A percentile compares a stretch with the other conserved stretches of the same genome.
Conservation (phyloP, 2,113 vertebrate species). For the Poeciliopsis retropinna region DNA sequence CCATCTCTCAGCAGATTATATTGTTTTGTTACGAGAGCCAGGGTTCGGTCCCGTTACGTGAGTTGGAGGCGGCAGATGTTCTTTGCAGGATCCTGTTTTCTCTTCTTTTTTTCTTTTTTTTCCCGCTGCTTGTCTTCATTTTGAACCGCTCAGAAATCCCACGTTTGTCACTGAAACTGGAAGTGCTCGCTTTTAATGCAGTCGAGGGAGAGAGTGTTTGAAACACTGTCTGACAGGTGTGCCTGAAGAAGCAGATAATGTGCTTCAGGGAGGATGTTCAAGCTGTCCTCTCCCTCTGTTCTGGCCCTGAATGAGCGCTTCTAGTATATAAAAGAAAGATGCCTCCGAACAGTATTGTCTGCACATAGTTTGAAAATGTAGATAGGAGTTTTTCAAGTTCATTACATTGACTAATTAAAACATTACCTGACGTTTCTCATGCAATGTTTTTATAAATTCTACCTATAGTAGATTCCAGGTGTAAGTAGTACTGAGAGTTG, state of each 20-base stretch:
- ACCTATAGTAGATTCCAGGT: not conserved
- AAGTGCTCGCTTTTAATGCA: constrained; percentile 56
- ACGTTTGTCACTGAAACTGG: constrained; percentile 50
- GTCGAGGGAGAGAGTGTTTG: constrained; percentile 49
- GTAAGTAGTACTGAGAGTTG: not conserved
- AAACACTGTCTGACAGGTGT: constrained; percentile 70
- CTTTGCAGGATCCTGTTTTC: constrained; percentile 33
- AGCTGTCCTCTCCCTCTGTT: constrained; percentile 58
- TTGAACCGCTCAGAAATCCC: constrained; percentile 52
- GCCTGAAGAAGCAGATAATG: constrained; percentile 63
- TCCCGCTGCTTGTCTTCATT: constrained; percentile 53
- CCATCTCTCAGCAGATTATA: constrained; percentile 24
- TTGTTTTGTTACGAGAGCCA: constrained; percentile 42
- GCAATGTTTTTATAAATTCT: not conserved
- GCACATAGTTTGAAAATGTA: constrained; percentile 37
- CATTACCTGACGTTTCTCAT: not conserved
- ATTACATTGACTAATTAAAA: constrained; percentile 17
- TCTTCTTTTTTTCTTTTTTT: not conserved
- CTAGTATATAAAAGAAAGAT: constrained; percentile 36
- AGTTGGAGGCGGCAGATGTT: constrained; percentile 58
- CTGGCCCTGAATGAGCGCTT: constrained; percentile 53
- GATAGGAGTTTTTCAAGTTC: constrained; percentile 32
- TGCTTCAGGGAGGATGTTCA: constrained; percentile 55
- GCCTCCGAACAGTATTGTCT: constrained; percentile 37
- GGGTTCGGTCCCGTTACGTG: constrained; percentile 42